Base-by-base conservation (phyloP, 2,888 invertebrate species). In the Odontothrips loti region DNA sequence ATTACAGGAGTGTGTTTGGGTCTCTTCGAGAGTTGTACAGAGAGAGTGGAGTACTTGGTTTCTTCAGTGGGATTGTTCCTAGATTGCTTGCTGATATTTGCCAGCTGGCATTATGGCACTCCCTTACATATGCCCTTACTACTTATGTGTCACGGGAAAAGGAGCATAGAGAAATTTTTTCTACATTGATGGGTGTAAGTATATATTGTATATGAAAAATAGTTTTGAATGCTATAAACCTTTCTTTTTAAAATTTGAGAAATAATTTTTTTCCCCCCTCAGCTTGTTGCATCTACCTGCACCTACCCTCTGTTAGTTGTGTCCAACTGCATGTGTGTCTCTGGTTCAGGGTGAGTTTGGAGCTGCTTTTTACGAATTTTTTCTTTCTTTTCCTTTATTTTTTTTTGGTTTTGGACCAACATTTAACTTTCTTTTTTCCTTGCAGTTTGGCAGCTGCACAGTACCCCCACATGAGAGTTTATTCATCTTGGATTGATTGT, bases 281-380 rank as follows among this genome's bases (percentile, higher is more conserved):
- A 90, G 91, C 94, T 96, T 87, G 88, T 96, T 80, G 94, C 95
- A 82, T 92, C 94, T 83, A 93, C 95, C 81, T 86, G 96, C 83
- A 94, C 96, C n/a, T 98, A 99, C 88, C 98, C 98, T 29, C 92
- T 97, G 86, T 92, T 94, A 86, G 94, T 98, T 82, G 96, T 97
- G 0, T 94, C 96, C 17, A 95, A 95, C 82, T 95, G 97, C 85
- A 96, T 97, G 95, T 92, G 94, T 82, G 94, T 97, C 15, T 93
- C 93, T 82, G 93, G 95, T 82, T 93, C 93, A 23, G 93, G 92
- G 90, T 92, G 86, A 87, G 88, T 86, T 47, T 80, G 82, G 6
- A 43, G 34, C 34, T 20, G 78, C 47, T 81, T 58, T 48, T 58
- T 79, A n/a, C 23, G 47, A 29, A 79, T 81, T 80, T 23, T 23